Base-by-base conservation (phyloP, 2,888 invertebrate species). In the Dichetophora obliterata region DNA sequence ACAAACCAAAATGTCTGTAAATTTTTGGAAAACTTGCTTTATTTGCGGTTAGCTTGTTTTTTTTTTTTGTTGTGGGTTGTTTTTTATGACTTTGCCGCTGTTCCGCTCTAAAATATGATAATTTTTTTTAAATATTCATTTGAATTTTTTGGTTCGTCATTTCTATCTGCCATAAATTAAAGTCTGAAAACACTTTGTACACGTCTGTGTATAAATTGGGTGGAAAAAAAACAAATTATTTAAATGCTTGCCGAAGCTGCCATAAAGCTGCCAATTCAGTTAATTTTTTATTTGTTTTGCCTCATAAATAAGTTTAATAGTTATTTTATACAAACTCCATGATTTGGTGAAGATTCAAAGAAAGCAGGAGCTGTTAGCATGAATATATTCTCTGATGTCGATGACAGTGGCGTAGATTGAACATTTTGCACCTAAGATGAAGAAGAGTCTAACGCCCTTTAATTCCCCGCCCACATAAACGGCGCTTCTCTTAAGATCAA, bases 201-300 rank as follows among this genome's bases (percentile, higher is more conserved):
- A 34, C 27, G 48, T 68, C 48, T 54, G 34, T 31, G 8, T 31
- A 19, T 34, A 16, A 57, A 22, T 54, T 54, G 19, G 6, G 43
- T 11, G 43, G 1, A 11, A 6, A 43, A 50, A 19, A 50, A 50
- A 24, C 14, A 19, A 48, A 37, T 19, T 19, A 14, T 27, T 50
- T 34, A 71, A 59, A 57, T 71, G 34, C 31, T 71, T 37, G 9
- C 43, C 22, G 71, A 59, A 59, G 22, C 71, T 1, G 22, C 34
- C 71, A 71, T 71, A 71, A 71, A 71, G 57, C 71, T 71, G 71
- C 27, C 71, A 71, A 71, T 70, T 70, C 19, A 34, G 24, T 57
- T 52, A 66, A 16, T 69, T 27, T n/a, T 34, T 34, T 19, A 6
- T 31, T 59, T 71, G 37, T 71, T 57, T 31, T 59, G 57, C 14